Evolutionary conservation across 2,888 invertebrate genomes (phyloP).

Genomic region (Perithous albicinctus): DNA sequence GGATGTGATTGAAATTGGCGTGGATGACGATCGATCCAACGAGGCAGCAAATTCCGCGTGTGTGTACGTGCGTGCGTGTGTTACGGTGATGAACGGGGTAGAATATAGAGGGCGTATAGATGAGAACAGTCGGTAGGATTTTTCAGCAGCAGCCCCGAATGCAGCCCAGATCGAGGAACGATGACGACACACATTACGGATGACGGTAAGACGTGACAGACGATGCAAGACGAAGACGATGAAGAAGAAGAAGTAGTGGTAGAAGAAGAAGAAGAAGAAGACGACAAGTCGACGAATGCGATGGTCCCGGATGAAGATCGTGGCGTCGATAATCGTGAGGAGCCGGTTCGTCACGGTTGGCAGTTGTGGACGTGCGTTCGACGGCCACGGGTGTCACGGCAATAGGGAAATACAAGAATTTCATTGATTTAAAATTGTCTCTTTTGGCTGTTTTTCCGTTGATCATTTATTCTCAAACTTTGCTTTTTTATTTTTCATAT

Average conservation of each 20-base stretch:
- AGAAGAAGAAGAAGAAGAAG: slow-evolving; percentile 65
- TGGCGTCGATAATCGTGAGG: slow-evolving; percentile 60
- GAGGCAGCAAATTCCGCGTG: neutral
- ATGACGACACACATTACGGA: slow-evolving; percentile 39
- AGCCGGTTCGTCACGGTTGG: slow-evolving; percentile 62
- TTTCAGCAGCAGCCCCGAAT: neutral
- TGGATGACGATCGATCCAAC: slow-evolving; percentile 43
- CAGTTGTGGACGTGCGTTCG: slow-evolving; percentile 64
- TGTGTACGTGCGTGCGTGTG: slow-evolving; percentile 26
- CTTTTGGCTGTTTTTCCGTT: slow-evolving; percentile 55
- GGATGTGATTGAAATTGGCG: slow-evolving; percentile 13
- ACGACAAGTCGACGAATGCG: slow-evolving; percentile 61
- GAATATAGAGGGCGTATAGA: slow-evolving; percentile 35
- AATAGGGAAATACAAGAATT: slow-evolving; percentile 85
- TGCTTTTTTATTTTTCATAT: slow-evolving; percentile 50
- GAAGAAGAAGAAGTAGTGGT: slow-evolving; percentile 64
- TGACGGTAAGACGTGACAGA: slow-evolving; percentile 21
- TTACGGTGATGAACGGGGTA: slow-evolving; percentile 38
- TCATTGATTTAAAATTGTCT: slow-evolving; percentile 79
- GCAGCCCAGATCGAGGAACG: slow-evolving; percentile 32
- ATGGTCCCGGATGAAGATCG: slow-evolving; percentile 68
- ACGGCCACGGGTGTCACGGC: slow-evolving; percentile 77
- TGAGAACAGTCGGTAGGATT: slow-evolving; percentile 22
- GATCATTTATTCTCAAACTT: slow-evolving; percentile 68
- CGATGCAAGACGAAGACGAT: slow-evolving; percentile 54